Base-by-base conservation (phyloP, 2,797 vertebrate genomes). In the Ambastaia sidthimunki region DNA sequence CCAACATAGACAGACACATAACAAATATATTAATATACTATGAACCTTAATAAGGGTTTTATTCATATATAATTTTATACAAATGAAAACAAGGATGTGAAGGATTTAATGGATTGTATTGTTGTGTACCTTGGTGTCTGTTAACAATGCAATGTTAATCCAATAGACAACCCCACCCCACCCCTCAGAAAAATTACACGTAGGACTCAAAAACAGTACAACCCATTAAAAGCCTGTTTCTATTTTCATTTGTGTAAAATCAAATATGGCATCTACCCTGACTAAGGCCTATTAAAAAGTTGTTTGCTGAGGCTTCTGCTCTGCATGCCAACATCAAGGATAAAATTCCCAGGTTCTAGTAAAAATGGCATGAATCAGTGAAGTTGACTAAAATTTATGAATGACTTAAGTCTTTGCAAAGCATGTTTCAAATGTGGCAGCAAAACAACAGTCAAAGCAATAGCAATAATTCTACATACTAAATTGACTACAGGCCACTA, bases 291-390 rank as follows among this genome's bases (percentile, higher is more conserved):
- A 54, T 60, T 77, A 44, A 57, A 74, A 9, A 23, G 55, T 60
- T 74, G 47, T 69, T 85, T 50, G 54, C 60, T 76, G 52, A 59
- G 66, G 44, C 74, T 62, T 82, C 73, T 84, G 83, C 80, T 85
- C 83, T 87, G 82, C 77, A 81, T 75, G 47, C 50, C 41, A 65
- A 19, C 71, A 48, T 65, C 11, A 48, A 54, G 44, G 25, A 50
- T 12, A 60, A 28, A 7, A 44, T 23, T 21, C 15, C 44, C 4
- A 47, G 52, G 52, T 65, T 21, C 59, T 31, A 54, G 21, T 19
- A 11, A 34, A 44, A 54, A 31, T 12, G 7, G 4, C 13, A 67
- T 9, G 16, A 63, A n/a, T 34, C 18, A n/a, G 9, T 37, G n/a
- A 2, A 63, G 44, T 77, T 13, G n/a, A 71, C 1, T n/a, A 50